Evolutionary conservation across 2,113 vertebrate genomes (phyloP).

Genomic region (Hemibagrus wyckioides): DNA sequence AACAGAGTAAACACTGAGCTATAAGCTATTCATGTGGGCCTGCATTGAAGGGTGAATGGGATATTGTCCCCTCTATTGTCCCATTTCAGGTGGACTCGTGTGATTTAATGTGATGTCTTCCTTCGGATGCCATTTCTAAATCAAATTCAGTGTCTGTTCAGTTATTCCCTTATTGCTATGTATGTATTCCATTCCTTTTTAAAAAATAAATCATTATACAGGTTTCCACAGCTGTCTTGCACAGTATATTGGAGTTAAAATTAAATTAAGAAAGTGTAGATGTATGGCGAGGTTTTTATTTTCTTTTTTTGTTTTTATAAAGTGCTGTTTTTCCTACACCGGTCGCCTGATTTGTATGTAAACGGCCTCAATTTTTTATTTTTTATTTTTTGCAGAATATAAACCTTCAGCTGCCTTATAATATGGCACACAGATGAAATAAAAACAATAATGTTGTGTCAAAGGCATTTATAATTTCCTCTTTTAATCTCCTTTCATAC

Average conservation of each 20-base stretch:
- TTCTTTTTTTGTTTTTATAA: no score
- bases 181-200: not conserved
- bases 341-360: not conserved
- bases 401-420: not conserved
- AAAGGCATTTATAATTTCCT: not conserved
- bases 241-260: not conserved
- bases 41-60: not conserved
- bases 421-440: not conserved
- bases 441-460: not conserved
- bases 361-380: not conserved
- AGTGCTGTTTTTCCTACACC: not conserved
- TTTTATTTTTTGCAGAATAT: not conserved
- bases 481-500: not conserved
- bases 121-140: not conserved
- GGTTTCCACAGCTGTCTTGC: not conserved
- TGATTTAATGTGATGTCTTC: not conserved
- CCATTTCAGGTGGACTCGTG: not conserved
- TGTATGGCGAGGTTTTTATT: no score
- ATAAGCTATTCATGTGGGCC: not conserved
- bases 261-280: not conserved
- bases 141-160: not conserved
- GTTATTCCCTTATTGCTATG: not conserved
- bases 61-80: not conserved
- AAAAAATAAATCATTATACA: not conserved
- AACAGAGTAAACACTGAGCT: not conserved